Percentiles rank a stretch among this genome's conserved stretches.
phyloP scores from a whole-genome alignment of 2,888 invertebrate genomes.

The Acrocera orbiculus region DNA sequence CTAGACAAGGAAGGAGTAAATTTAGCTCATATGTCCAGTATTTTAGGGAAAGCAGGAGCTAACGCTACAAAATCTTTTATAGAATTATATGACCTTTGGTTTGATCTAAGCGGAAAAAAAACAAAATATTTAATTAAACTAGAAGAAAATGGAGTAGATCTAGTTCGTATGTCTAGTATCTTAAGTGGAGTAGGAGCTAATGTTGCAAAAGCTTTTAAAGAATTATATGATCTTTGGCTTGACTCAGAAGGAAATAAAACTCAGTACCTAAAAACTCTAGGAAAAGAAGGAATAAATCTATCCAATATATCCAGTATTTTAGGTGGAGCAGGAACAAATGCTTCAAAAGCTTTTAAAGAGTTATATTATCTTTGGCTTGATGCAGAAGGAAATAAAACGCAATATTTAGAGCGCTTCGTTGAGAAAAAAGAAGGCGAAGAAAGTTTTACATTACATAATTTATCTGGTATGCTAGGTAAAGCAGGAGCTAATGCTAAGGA shows the following conservation, averaged over 20 bases:
- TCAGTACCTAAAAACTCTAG: no score
- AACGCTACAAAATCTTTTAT: slow-evolving; percentile 3
- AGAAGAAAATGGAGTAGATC: slow-evolving; percentile 1
- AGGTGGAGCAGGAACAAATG: not conserved
- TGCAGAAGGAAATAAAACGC: not conserved
- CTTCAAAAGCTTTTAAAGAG: not conserved
- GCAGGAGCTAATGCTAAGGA: not conserved
- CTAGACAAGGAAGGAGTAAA: slow-evolving; percentile 12
- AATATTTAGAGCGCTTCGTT: not conserved
- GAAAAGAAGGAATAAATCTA: no score
- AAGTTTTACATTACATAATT: not conserved
- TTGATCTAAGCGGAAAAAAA: not conserved
- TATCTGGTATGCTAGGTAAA: not conserved
- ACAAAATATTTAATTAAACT: slow-evolving; percentile 3
- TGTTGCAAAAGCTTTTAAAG: not conserved
- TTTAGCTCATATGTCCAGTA: slow-evolving; percentile 14
- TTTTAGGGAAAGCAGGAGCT: slow-evolving; percentile 13
- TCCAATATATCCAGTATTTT: not conserved
- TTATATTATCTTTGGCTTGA: not conserved
- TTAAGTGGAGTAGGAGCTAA: not conserved
- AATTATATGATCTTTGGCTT: not conserved
- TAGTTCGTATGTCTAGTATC: not conserved
- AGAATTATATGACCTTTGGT: slow-evolving; percentile 2
- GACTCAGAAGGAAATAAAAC: no score
- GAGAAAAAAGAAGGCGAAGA: not conserved